These are phyloP conservation scores for Chaetura pelagica DNA, from an alignment of 2,113 vertebrate genomes.

Conservation along the genomic window DNA sequence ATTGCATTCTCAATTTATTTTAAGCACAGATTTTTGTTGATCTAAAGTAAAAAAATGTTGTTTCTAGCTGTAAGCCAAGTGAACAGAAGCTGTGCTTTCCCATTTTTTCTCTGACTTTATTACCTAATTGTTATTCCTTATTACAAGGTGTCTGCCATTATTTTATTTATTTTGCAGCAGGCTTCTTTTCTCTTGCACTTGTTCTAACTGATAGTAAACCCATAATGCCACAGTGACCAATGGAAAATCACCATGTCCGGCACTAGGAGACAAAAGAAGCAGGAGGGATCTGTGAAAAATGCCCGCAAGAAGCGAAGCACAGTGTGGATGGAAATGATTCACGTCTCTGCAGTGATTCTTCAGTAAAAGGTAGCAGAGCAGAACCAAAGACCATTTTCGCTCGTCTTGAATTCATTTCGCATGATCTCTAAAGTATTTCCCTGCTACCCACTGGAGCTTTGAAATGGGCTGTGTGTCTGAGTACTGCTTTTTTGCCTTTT, in stretches of 20 bases:
- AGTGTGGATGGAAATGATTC: conserved; percentile 39
- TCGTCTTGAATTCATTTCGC: conserved; percentile 66
- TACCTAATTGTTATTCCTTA: conserved; percentile 9
- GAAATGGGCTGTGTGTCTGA: neutral
- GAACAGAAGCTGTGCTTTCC: conserved; percentile 11
- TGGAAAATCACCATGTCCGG: neutral
- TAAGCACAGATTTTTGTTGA: conserved; percentile 17
- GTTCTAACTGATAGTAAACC: neutral
- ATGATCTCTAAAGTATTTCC: conserved; percentile 39
- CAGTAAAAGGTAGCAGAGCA: conserved; percentile 64
- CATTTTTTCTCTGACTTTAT: conserved; percentile 1
- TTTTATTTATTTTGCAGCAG: neutral
- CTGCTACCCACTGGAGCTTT: conserved; percentile 24
- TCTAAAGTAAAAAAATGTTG: neutral
- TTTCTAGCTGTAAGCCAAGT: neutral
- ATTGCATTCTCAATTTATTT: conserved; percentile 1
- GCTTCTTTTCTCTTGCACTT: neutral
- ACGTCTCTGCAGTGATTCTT: conserved; percentile 54
- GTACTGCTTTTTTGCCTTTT: neutral
- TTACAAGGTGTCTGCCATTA: neutral
- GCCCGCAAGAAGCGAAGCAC: conserved; percentile 7
- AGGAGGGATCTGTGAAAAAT: conserved; percentile 59
- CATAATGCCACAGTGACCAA: neutral
- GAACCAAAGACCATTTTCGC: conserved; percentile 67
- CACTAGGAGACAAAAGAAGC: conserved; percentile 25